Evolutionary conservation across 1,140 invertebrate species (phyloP), one percentile per base, ranked within the genome.

Genomic region (Drosophila azteca): DNA sequence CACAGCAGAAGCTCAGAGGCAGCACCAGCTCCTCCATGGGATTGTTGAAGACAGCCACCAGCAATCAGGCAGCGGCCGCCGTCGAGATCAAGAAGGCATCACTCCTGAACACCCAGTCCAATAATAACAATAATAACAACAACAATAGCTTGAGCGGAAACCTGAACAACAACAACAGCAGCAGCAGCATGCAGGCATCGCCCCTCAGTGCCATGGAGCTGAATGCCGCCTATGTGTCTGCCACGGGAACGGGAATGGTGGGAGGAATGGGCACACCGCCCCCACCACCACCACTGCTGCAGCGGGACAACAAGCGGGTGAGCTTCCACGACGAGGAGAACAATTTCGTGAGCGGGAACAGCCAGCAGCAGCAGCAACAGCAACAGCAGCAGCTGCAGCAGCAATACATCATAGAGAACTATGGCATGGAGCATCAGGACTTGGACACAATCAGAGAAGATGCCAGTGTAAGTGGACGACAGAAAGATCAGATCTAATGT

Each of bases 261-360:
- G 70, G 57, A 7, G 71, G 77, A 22, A n/a, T 84, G 43, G 73
- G 70, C 22, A 63, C 85, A 11, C 69, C 77, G 6, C 70, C 77
- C 26, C 61, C 76, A 22, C 66, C 64, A 45, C 58, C 61, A 7
- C 62, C 58, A 1, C 44, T 91, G 43, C 49, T 89, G 75, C 75
- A 90, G 54, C 69, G 91, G 13, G 91, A 92, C 59, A 92, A 90
- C 51, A 92, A 92, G 57, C 93, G 95, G 62, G 96, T 96, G n/a
- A 96, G 95, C 52, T 96, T 96, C 91, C 95, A 96, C 82, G 94
- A 95, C 79, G 93, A 94, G 3, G 94, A 94, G 63, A 93, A 94
- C 41, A 94, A 94, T 65, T 92, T 81, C 44, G 35, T 84, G 24
- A 24, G 44, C 51, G 67, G 50, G 9, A 55, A 24, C 15, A 67